Evolutionary conservation across 1,140 invertebrate species (phyloP).

Genomic region (Melitaea cinxia): DNA sequence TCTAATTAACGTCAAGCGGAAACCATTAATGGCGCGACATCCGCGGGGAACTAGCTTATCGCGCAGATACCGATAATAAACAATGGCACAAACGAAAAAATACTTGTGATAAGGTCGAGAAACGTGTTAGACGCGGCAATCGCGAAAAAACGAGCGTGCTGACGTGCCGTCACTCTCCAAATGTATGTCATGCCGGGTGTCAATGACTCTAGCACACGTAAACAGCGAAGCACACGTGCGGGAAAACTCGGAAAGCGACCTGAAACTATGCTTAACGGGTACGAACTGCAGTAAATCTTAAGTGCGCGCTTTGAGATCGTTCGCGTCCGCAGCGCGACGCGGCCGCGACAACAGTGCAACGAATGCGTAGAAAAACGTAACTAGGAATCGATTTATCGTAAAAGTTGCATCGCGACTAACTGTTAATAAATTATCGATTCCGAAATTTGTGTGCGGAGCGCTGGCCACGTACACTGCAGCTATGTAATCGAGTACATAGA

Average conservation of each 20-base stretch:
- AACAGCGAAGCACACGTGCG: constrained; percentile 67
- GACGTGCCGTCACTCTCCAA: constrained; percentile 61
- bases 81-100: constrained; percentile 24
- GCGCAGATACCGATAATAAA: constrained; percentile 23
- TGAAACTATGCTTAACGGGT: background rate
- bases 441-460: constrained; percentile 52
- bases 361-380: constrained; percentile 20
- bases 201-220: constrained; percentile 70
- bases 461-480: constrained; percentile 63
- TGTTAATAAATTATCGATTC: constrained; percentile 44
- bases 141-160: constrained; percentile 57
- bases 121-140: constrained; percentile 46
- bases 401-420: constrained; percentile 17
- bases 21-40: constrained; percentile 9
- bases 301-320: constrained; percentile 5
- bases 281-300: constrained; percentile 26
- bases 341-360: constrained; percentile 14
- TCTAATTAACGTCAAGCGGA: constrained; percentile 12
- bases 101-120: constrained; percentile 43
- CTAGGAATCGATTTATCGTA: constrained; percentile 21
- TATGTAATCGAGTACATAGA: constrained; percentile 72
- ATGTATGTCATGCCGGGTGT: constrained; percentile 74
- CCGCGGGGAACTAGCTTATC: constrained; percentile 34
- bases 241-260: constrained; percentile 33
- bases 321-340: constrained; percentile 31